phyloP scores from a whole-genome alignment of 2,797 vertebrate genomes.

The Agapornis canus region DNA sequence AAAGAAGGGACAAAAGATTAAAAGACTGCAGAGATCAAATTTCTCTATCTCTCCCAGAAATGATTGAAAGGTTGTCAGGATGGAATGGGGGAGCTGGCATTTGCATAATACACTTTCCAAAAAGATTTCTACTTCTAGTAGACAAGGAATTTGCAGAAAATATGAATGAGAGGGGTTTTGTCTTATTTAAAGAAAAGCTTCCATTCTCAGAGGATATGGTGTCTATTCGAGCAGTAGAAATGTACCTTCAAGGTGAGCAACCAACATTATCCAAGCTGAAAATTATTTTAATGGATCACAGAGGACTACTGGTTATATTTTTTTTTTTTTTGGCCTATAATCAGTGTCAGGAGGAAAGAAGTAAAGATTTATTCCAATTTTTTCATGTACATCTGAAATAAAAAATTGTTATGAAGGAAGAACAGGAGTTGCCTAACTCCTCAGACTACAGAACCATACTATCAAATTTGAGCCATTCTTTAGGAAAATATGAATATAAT shows the following conservation, averaged over 20 bases:
- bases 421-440: not conserved
- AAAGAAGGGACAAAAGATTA: not conserved
- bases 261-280: conserved; percentile 14
- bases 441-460: not conserved
- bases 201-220: not conserved
- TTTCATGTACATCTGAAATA: not conserved
- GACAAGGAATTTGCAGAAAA: not conserved
- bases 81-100: not conserved
- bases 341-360: conserved; percentile 13
- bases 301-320: not conserved
- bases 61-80: not conserved
- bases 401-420: not conserved
- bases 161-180: not conserved
- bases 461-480: conserved; percentile 15
- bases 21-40: not conserved
- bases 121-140: not conserved
- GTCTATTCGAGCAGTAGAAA: not conserved
- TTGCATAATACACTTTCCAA: not conserved
- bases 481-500: not conserved
- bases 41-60: not conserved
- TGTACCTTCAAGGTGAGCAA: conserved; percentile 2
- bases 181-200: not conserved
- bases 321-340: not conserved
- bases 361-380: conserved; percentile 9
- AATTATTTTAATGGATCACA: not conserved